Evolutionary conservation across 2,888 invertebrate species (phyloP), one percentile per base, ranked within the genome.

Genomic region (Zygaena filipendulae): DNA sequence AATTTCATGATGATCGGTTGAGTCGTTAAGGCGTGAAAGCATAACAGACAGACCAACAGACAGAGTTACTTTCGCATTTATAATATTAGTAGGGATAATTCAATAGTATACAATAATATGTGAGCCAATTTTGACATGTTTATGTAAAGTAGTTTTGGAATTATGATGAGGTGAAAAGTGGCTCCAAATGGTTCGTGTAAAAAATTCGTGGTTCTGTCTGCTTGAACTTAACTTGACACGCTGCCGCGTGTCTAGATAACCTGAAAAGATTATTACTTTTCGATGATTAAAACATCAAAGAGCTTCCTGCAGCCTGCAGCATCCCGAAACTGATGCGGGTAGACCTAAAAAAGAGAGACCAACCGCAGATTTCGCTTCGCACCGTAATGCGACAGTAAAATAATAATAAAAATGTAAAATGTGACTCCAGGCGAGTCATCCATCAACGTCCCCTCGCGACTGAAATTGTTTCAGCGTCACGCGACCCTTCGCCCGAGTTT

Each of bases 401-500:
- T n/a, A n/a, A n/a, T n/a, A n/a, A 30, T 30, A 32, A 34, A 32
- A 31, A 37, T 26, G 22, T 26, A 22, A 30, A 30, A 29, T 19
- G 23, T n/a, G 21, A 25, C 21, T 19, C 27, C 7, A 18, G 16
- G 26, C 8, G 13, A 21, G 37, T 36, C 49, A 54, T 57, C 48
- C 49, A 57, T 55, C 54, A 54, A 36, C 27, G 33, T 48, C 46
- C 46, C 44, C 30, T 18, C 30, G 30, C 24, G 29, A 23, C 34
- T 30, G 28, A 36, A 38, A 43, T 40, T 40, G 42, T 40, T 46
- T 39, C 28, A 30, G 24, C 38, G 51, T 49, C 56, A 56, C 56
- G 51, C 51, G 38, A 53, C 48, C 49, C 43, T 49, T 46, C n/a
- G n/a, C n/a, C n/a, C n/a, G n/a, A n/a, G n/a, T n/a, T n/a, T n/a